phyloP scores from a whole-genome alignment of 2,113 vertebrate species.

The Pithys albifrons region DNA sequence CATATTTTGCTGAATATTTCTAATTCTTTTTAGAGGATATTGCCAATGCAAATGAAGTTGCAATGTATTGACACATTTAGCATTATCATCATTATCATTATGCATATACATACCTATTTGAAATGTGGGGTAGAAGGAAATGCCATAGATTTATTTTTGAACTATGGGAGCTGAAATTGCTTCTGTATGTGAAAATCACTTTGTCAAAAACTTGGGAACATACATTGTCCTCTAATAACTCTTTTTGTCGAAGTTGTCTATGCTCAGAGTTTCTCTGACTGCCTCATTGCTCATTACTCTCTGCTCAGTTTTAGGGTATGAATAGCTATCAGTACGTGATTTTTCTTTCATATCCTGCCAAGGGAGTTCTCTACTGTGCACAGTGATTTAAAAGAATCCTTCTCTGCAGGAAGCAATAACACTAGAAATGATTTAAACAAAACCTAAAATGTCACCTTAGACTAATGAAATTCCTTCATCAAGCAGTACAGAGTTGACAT shows the following conservation, averaged over 20 bases:
- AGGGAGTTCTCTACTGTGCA: slow-evolving; percentile 13
- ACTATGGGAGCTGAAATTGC: not conserved
- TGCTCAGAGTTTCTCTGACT: not conserved
- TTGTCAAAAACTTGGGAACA: not conserved
- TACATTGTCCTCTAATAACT: not conserved
- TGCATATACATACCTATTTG: not conserved
- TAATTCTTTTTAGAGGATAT: not conserved
- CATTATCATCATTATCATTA: not conserved
- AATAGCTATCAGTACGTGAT: not conserved
- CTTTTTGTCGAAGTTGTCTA: not conserved
- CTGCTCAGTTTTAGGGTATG: not conserved
- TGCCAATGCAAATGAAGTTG: not conserved
- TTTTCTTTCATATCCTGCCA: slow-evolving; percentile 19
- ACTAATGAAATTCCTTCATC: slow-evolving; percentile 57
- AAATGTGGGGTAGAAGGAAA: not conserved
- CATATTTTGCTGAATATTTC: not conserved
- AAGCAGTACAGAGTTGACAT: not conserved
- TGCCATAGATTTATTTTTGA: not conserved
- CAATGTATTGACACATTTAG: not conserved
- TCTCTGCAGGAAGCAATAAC: slow-evolving; percentile 35
- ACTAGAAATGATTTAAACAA: slow-evolving; percentile 52
- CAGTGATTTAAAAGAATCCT: slow-evolving; percentile 20
- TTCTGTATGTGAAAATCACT: not conserved
- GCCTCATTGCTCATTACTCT: not conserved
- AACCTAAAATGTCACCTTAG: slow-evolving; percentile 45